phyloP scores from a whole-genome alignment of 2,888 invertebrate species.

The Brenthis hecate region DNA sequence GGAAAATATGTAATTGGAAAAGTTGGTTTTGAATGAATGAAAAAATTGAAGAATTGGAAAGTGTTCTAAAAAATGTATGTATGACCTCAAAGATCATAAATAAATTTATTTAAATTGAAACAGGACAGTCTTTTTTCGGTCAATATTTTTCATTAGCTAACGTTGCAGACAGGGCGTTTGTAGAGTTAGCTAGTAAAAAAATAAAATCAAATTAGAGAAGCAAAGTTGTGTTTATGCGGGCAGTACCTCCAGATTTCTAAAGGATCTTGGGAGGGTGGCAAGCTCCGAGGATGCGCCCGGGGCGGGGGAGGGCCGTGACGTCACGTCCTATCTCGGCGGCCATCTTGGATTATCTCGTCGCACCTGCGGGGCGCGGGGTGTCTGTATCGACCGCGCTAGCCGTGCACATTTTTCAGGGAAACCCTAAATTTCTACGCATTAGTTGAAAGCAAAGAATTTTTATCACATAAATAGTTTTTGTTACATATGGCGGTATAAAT shows the following conservation, averaged over 20 bases:
- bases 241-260: slow-evolving; percentile 73
- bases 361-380: slow-evolving; percentile 76
- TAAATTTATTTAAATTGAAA: too few species aligned
- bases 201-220: not conserved
- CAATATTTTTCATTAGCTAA: too few species aligned
- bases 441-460: slow-evolving; percentile 3
- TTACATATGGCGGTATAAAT: not conserved
- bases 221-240: slow-evolving; percentile 46
- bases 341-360: slow-evolving; percentile 83
- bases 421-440: slow-evolving; percentile 42
- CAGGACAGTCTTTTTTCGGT: too few species aligned
- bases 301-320: slow-evolving; percentile 73
- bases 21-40: too few species aligned
- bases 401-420: slow-evolving; percentile 75
- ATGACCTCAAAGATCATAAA: too few species aligned
- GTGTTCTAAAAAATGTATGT: too few species aligned
- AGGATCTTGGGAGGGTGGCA: slow-evolving; percentile 81
- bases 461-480: not conserved
- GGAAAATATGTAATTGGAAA: too few species aligned
- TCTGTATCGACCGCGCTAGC: slow-evolving; percentile 74
- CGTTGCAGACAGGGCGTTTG: too few species aligned
- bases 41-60: too few species aligned
- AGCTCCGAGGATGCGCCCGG: slow-evolving; percentile 68
- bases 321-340: slow-evolving; percentile 83
- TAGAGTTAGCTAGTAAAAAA: too few species aligned